Evolutionary conservation across 2,113 vertebrate genomes (phyloP), one percentile per base, ranked within the genome.

Genomic region (Picathartes gymnocephalus): DNA sequence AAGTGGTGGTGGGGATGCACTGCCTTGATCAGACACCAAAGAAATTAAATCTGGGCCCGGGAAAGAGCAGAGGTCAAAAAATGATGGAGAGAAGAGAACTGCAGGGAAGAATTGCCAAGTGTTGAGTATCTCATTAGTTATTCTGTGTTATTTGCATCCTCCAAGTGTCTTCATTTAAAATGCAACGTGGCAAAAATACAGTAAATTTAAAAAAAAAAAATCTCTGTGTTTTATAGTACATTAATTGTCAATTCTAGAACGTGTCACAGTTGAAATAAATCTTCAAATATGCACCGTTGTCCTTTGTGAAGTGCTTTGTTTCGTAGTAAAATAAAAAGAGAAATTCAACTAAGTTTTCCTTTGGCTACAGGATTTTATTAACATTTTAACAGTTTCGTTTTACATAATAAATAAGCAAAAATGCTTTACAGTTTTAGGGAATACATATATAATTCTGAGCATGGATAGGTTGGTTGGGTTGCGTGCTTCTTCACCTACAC

Each of bases 331-430:
- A 42, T 42, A 42, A 80, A 30, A 54, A 81, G 31, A 80, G 7
- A 57, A 58, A 35, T 62, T 51, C 69, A 50, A 31, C 58, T 64
- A 60, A 4, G 15, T 92, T 94, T 81, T 96, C 74, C 94, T 95
- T 97, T 92, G 82, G 90, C 92, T 97, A 96, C 86, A 95, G 73
- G 94, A 65, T 96, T 98, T 97, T 97, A 97, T 98, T 98, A 94
- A 90, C 88, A 95, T 97, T 93, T 96, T 96, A 96, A 95, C 33
- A 50, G 69, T 72, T 90, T 95, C 89, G 80, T 97, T 97, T 96
- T 96, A 97, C 93, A 97, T 97, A 97, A 98, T 98, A 98, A 98
- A 98, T 98, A 97, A 97, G 96, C 96, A 97, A 97, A 95, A 96
- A 94, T 94, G 94, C 92, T 97, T 97, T 98, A 97, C 95, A 96